A percentile compares a stretch with the other conserved stretches of the same genome.
phyloP scores from a whole-genome alignment of 2,888 invertebrate genomes.

The Cacoxenus indagator region DNA sequence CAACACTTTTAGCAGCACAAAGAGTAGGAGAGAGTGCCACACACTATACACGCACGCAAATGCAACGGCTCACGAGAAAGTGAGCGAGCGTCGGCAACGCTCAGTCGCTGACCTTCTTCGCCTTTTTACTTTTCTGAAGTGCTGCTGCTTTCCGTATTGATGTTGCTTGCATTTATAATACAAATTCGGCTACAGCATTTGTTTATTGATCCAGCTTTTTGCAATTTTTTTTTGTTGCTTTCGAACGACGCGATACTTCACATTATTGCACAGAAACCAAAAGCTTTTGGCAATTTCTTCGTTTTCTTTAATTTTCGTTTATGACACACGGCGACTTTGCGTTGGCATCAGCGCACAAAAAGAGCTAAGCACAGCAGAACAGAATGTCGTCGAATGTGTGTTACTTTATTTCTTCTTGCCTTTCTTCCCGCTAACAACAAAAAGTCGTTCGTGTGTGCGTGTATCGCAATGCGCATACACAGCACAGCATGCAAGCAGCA shows the following conservation, averaged over 20 bases:
- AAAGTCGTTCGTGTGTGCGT: background rate
- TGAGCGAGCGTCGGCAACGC: background rate
- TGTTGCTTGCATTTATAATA: slow-evolving; percentile 21
- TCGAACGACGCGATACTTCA: slow-evolving; percentile 2
- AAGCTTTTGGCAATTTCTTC: too few relatives aligned
- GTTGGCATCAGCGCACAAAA: too few relatives aligned
- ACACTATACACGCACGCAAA: background rate
- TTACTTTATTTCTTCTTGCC: too few relatives aligned
- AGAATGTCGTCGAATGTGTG: too few relatives aligned
- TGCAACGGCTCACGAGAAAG: background rate
- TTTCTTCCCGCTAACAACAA: too few relatives aligned
- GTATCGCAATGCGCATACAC: background rate
- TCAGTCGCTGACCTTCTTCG: slow-evolving; percentile 44
- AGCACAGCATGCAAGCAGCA: background rate
- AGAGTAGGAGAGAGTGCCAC: background rate
- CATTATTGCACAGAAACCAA: slow-evolving; percentile 20
- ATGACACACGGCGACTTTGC: too few relatives aligned
- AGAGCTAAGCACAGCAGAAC: too few relatives aligned
- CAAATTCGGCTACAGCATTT: background rate
- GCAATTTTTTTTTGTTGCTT: slow-evolving; percentile 12
- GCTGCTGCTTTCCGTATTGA: slow-evolving; percentile 5
- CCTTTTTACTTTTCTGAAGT: slow-evolving; percentile 5
- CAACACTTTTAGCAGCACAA: background rate
- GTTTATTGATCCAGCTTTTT: background rate
- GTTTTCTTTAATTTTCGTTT: too few relatives aligned